Percentiles rank a stretch among this genome's conserved stretches.
Evolutionary conservation across 2,797 vertebrate species (phyloP).

Genomic region (Myripristis jacobus): DNA sequence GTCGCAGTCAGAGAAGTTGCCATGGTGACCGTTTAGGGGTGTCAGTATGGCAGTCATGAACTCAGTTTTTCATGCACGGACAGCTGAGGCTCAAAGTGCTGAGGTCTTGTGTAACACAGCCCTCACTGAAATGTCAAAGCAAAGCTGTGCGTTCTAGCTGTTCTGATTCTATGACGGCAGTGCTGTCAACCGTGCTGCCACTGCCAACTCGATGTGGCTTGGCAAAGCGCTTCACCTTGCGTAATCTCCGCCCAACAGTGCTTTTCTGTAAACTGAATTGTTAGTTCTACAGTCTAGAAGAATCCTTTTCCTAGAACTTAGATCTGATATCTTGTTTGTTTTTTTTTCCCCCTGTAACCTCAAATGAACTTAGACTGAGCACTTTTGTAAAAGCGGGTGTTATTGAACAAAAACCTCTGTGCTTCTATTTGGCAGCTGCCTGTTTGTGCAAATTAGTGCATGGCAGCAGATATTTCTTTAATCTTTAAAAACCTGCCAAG

Average conservation of each 20-base stretch:
- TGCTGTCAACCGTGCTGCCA: conserved; percentile 54
- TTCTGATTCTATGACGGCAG: conserved; percentile 29
- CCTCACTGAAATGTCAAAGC: not conserved
- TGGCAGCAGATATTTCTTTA: not conserved
- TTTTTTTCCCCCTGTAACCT: conserved; percentile 47
- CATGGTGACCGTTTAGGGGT: not conserved
- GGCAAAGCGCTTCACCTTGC: conserved; percentile 54
- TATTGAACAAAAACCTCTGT: not conserved
- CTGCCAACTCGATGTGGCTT: conserved; percentile 62
- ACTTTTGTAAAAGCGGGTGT: conserved; percentile 1
- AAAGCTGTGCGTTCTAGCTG: conserved; percentile 4
- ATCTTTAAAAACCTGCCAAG: not conserved
- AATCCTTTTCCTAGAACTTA: conserved; percentile 16
- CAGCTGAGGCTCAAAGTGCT: too few relatives aligned
- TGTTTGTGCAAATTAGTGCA: not conserved
- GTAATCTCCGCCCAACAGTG: conserved; percentile 49
- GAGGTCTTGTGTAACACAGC: not conserved
- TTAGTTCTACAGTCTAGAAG: conserved; percentile 34
- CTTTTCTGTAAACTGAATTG: conserved; percentile 31
- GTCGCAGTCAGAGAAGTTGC: too few relatives aligned
- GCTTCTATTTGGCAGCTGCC: not conserved
- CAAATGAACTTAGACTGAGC: conserved; percentile 33
- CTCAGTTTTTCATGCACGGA: too few relatives aligned
- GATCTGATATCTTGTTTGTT: not conserved
- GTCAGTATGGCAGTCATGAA: not conserved